phyloP scores from a whole-genome alignment of 2,113 vertebrate genomes.

The Cochlearius cochlearius region DNA sequence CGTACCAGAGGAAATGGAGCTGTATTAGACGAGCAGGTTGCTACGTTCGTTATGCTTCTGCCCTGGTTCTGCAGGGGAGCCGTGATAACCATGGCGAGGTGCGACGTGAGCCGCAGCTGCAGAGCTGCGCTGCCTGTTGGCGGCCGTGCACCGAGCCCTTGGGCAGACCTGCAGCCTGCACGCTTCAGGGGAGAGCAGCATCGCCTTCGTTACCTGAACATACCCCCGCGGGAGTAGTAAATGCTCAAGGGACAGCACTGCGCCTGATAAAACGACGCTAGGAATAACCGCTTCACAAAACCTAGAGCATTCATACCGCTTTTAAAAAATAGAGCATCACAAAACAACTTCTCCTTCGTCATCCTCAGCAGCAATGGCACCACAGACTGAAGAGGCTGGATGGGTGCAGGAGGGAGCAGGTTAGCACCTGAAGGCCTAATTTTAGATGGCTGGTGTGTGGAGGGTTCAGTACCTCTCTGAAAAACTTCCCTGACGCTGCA shows the following conservation, averaged over 20 bases:
- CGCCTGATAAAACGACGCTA: background rate
- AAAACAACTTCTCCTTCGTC: background rate
- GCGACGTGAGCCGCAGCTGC: background rate
- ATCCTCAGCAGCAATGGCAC: background rate
- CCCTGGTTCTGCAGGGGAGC: background rate
- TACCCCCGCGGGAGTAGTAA: background rate
- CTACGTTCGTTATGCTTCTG: background rate
- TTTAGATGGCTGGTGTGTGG: background rate
- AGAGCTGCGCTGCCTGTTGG: background rate
- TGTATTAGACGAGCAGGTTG: background rate
- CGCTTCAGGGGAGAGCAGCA: background rate
- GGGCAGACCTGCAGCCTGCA: background rate
- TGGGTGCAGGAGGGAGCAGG: background rate
- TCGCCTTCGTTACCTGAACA: rapidly evolving
- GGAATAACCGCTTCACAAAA: background rate
- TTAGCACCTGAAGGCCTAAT: rapidly evolving
- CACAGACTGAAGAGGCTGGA: background rate
- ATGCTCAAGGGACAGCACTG: background rate
- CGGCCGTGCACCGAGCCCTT: background rate
- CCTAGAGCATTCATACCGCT: rapidly evolving
- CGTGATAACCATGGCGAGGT: rapidly evolving
- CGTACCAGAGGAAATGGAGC: background rate
- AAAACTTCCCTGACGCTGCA: background rate
- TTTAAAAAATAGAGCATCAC: background rate
- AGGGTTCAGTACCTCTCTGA: background rate